These are phyloP conservation scores for Euleptes europaea DNA, from an alignment of 2,113 vertebrate genomes.

Conservation along the genomic window DNA sequence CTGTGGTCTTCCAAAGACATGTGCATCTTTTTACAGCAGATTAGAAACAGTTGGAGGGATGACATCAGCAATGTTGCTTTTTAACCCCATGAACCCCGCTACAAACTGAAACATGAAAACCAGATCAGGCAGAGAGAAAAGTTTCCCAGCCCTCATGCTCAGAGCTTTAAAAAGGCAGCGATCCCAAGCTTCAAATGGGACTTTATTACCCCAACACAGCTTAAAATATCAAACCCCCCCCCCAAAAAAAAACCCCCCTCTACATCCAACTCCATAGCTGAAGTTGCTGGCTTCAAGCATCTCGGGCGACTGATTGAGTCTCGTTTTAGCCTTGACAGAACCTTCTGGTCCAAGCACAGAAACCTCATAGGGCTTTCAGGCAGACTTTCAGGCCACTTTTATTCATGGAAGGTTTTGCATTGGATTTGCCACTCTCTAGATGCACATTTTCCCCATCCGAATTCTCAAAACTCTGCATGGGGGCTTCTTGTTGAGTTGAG, in stretches of 20 bases:
- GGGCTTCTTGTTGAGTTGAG: too few relatives aligned
- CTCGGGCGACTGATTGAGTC: background rate
- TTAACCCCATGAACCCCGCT: background rate
- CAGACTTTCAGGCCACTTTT: too few relatives aligned
- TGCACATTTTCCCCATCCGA: too few relatives aligned
- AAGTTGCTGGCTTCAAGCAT: background rate
- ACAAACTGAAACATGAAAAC: background rate
- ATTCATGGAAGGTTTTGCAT: too few relatives aligned
- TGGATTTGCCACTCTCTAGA: too few relatives aligned
- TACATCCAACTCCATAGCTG: background rate
- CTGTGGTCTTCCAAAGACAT: constrained; percentile 16
- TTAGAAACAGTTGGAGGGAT: background rate
- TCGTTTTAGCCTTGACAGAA: background rate
- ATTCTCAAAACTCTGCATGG: too few relatives aligned
- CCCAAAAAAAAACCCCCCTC: background rate
- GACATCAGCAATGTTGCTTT: background rate
- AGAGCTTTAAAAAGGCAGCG: background rate
- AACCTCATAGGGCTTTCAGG: too few relatives aligned
- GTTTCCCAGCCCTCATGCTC: background rate
- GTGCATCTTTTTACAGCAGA: constrained; percentile 15
- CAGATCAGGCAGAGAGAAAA: background rate
- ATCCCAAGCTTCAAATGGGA: background rate
- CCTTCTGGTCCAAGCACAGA: background rate
- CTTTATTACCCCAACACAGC: background rate
- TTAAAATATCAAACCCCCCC: too few relatives aligned